Evolutionary conservation across 2,888 invertebrate genomes (phyloP).

Genomic region (Vesta saturnalis): DNA sequence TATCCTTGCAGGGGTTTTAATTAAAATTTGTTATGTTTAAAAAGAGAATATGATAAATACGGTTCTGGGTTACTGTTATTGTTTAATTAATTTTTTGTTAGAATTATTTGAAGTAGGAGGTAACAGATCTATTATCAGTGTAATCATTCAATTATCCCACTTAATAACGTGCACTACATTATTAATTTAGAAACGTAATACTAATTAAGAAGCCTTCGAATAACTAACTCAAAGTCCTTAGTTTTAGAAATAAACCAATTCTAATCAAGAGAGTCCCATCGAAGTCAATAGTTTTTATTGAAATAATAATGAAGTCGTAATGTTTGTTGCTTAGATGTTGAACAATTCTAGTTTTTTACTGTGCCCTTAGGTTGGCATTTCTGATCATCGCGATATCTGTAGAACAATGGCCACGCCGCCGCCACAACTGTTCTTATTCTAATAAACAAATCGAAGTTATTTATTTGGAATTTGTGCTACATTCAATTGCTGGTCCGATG

Average conservation of each 20-base stretch:
- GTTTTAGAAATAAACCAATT: background rate
- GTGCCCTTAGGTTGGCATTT: conserved; percentile 36
- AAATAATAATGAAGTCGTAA: conserved; percentile 42
- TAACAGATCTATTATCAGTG: too few species aligned
- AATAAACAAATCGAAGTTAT: conserved; percentile 41
- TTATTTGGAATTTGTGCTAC: conserved; percentile 36
- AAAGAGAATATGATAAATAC: too few species aligned
- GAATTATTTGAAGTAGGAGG: background rate
- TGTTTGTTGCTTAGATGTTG: conserved; percentile 39
- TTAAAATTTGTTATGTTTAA: background rate
- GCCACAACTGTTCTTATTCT: conserved; percentile 41
- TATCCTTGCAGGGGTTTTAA: background rate
- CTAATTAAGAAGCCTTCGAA: too few species aligned
- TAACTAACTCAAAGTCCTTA: background rate
- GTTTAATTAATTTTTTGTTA: too few species aligned
- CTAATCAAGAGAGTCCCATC: conserved; percentile 1
- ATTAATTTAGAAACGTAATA: too few species aligned
- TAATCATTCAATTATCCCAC: too few species aligned
- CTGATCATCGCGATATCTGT: conserved; percentile 41
- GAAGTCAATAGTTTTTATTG: conserved; percentile 27
- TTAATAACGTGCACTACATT: too few species aligned
- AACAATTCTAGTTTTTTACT: conserved; percentile 32
- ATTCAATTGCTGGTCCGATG: conserved; percentile 34
- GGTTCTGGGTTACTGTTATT: too few species aligned
- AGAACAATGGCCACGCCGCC: conserved; percentile 42